Conservation (phyloP, 1,140 invertebrate genomes). For the Aethina tumida region DNA sequence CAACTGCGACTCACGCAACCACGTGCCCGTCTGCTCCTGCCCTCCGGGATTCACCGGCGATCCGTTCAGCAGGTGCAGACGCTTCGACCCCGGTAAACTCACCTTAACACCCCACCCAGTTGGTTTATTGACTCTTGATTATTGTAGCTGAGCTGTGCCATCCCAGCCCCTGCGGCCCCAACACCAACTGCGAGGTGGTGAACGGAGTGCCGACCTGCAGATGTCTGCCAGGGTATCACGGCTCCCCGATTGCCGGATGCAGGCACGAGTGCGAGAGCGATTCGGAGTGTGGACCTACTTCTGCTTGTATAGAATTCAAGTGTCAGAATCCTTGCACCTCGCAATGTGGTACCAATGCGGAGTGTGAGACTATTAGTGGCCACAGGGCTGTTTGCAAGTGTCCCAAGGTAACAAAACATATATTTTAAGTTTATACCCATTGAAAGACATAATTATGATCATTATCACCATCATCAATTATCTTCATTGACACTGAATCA, state of each 20-base stretch:
- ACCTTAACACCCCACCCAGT: background rate
- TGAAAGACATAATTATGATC: background rate
- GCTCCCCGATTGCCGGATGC: constrained; percentile 64
- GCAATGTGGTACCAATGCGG: constrained; percentile 68
- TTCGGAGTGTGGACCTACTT: constrained; percentile 55
- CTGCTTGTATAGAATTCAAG: constrained; percentile 63
- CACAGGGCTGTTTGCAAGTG: constrained; percentile 74
- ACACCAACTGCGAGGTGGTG: constrained; percentile 68
- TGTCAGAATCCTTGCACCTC: constrained; percentile 67
- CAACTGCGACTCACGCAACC: constrained; percentile 48
- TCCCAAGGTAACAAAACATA: constrained; percentile 49
- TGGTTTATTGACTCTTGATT: background rate
- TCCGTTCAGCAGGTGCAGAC: constrained; percentile 44
- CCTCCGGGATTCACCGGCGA: constrained; percentile 54
- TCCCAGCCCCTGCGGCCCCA: constrained; percentile 66
- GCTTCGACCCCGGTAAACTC: constrained; percentile 39
- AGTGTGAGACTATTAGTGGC: constrained; percentile 61
- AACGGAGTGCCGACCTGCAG: constrained; percentile 62
- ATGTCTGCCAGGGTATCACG: constrained; percentile 54
- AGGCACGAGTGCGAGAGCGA: constrained; percentile 70
- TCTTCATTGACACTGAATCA: background rate
- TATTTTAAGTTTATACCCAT: background rate
- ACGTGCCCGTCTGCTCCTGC: constrained; percentile 54
- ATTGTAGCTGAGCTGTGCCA: constrained; percentile 54
- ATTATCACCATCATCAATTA: background rate